These are phyloP conservation scores for Samia ricini DNA, from an alignment of 1,140 invertebrate species.

Conservation along the genomic window DNA sequence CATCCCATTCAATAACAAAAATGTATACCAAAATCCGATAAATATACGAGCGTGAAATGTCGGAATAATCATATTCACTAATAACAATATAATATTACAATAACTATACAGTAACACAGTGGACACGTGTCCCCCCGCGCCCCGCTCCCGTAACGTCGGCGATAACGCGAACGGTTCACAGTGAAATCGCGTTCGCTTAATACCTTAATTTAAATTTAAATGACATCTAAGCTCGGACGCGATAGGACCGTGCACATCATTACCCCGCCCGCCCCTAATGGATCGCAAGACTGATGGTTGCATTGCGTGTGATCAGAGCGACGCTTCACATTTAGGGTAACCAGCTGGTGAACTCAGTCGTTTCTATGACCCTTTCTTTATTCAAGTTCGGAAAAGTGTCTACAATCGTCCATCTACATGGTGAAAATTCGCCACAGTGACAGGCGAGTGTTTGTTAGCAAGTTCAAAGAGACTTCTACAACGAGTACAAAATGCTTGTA, in stretches of 20 bases:
- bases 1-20: too few species aligned
- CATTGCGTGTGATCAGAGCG: not conserved
- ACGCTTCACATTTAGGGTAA: not conserved
- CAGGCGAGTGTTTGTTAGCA: too few species aligned
- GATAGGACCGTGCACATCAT: slow-evolving; percentile 35
- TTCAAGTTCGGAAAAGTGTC: too few species aligned
- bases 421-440: too few species aligned
- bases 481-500: too few species aligned
- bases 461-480: too few species aligned
- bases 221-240: slow-evolving; percentile 48
- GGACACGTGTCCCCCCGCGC: not conserved
- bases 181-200: slow-evolving; percentile 23
- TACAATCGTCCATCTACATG: too few species aligned
- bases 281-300: not conserved
- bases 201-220: slow-evolving; percentile 67
- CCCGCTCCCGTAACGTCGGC: not conserved
- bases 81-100: too few species aligned
- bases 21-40: too few species aligned
- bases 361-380: too few species aligned
- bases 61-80: too few species aligned
- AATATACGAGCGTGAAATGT: too few species aligned
- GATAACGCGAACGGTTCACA: not conserved
- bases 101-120: not conserved
- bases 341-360: not conserved
- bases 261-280: slow-evolving; percentile 11